Conservation (phyloP, 2,797 vertebrate genomes). For the Danionella dracula region DNA sequence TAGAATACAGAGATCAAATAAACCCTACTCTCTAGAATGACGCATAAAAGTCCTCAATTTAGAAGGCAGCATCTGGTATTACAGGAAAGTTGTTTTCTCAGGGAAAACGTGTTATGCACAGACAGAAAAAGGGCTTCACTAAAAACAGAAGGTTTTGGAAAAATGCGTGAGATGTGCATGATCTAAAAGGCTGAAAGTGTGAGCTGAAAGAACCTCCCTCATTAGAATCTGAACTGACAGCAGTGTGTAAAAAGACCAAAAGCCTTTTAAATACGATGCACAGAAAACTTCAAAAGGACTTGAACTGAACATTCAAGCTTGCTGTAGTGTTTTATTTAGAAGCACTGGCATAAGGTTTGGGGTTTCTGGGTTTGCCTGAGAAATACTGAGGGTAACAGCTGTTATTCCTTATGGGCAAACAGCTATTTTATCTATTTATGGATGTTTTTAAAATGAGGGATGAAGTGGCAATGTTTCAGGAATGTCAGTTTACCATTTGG, state of each 20-base stretch:
- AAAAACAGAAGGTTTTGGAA: conserved; percentile 5
- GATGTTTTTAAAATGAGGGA: background rate
- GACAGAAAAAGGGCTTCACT: background rate
- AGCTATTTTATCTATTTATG: background rate
- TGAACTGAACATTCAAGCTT: background rate
- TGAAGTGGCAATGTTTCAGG: too few species aligned
- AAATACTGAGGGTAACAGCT: background rate
- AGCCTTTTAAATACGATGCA: background rate
- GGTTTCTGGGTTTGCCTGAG: background rate
- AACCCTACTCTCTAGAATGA: conserved; percentile 23
- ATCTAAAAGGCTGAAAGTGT: background rate
- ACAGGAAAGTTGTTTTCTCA: conserved; percentile 1
- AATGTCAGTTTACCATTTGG: background rate
- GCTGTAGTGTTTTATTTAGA: conserved; percentile 9
- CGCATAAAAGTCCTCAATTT: conserved; percentile 10
- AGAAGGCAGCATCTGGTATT: conserved; percentile 10
- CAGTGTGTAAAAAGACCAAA: background rate
- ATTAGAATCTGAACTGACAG: conserved; percentile 15
- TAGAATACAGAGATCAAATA: conserved; percentile 5
- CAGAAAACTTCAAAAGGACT: background rate
- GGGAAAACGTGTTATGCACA: background rate
- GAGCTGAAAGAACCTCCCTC: background rate
- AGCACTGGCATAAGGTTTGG: background rate
- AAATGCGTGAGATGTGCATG: background rate
- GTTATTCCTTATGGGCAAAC: background rate